Evolutionary conservation across 2,113 vertebrate genomes (phyloP).

Genomic region (Gallinago media): DNA sequence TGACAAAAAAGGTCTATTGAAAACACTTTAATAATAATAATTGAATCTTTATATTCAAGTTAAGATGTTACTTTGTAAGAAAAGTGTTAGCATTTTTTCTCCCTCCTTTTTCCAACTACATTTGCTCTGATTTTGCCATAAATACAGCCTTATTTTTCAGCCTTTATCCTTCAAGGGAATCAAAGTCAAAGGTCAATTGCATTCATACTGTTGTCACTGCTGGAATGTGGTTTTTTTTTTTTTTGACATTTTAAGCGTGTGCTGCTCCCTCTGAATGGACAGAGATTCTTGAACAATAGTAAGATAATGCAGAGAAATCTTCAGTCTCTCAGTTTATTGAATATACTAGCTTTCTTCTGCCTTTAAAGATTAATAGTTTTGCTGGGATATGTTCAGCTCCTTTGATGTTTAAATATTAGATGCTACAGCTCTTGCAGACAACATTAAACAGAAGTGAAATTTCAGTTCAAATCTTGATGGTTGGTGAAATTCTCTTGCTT

Average conservation of each 20-base stretch:
- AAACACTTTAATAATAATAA: not conserved
- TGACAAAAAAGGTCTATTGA: not conserved
- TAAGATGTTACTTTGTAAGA: not conserved
- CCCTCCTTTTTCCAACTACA: not conserved
- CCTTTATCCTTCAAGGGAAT: not conserved
- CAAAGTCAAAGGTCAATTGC: not conserved
- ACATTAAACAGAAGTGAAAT: not conserved
- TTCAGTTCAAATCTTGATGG: not conserved
- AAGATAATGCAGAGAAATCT: constrained; percentile 9
- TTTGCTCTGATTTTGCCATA: not conserved
- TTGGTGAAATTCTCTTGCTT: not conserved
- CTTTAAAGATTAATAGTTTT: constrained; percentile 32
- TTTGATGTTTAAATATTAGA: constrained; percentile 39
- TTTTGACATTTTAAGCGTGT: not conserved
- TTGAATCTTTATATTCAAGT: not conserved
- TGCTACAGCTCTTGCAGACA: constrained; percentile 4
- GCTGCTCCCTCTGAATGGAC: not conserved
- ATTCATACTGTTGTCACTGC: not conserved
- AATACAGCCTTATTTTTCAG: not conserved
- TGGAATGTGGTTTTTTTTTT: not conserved
- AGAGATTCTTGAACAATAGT: constrained; percentile 1
- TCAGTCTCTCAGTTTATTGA: not conserved
- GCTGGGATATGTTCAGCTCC: not conserved
- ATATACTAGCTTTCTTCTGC: not conserved
- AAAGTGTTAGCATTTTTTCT: not conserved